Conservation (phyloP, 2,113 vertebrate species). For the Dromas ardeola region DNA sequence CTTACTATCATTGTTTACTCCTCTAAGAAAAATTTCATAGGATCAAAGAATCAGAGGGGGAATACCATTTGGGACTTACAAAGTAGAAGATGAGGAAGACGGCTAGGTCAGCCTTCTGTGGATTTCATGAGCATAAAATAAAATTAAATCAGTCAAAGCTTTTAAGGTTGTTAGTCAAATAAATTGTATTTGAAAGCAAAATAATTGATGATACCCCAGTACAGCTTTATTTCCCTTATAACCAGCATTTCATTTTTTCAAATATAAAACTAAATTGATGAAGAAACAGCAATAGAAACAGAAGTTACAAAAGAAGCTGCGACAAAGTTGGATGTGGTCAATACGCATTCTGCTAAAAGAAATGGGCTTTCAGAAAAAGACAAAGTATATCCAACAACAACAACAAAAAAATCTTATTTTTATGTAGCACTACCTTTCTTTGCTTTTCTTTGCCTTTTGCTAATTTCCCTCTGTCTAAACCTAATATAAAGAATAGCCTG, state of each 20-base stretch:
- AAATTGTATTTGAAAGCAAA: constrained; percentile 65
- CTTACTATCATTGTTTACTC: constrained; percentile 62
- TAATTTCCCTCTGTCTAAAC: neutral
- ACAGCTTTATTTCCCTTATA: constrained; percentile 58
- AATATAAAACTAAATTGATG: constrained; percentile 51
- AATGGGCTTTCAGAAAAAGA: neutral
- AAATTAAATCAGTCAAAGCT: constrained; percentile 73
- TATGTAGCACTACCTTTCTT: neutral
- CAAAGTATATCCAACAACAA: neutral
- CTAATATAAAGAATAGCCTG: neutral
- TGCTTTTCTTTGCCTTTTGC: neutral
- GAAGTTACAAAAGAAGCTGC: neutral
- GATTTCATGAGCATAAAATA: constrained; percentile 63
- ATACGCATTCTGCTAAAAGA: neutral
- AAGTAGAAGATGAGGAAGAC: constrained; percentile 15
- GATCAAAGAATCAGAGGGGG: neutral
- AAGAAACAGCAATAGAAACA: neutral
- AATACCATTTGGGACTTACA: constrained; percentile 8
- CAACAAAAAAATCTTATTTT: neutral
- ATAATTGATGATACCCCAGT: constrained; percentile 39
- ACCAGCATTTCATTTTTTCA: constrained; percentile 61
- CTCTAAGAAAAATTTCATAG: constrained; percentile 34
- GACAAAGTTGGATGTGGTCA: neutral
- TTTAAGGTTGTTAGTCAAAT: constrained; percentile 73
- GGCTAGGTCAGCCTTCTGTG: constrained; percentile 54